Evolutionary conservation across 2,797 vertebrate genomes (phyloP), one percentile per base, ranked within the genome.

Genomic region (Cirrhinus mrigala): DNA sequence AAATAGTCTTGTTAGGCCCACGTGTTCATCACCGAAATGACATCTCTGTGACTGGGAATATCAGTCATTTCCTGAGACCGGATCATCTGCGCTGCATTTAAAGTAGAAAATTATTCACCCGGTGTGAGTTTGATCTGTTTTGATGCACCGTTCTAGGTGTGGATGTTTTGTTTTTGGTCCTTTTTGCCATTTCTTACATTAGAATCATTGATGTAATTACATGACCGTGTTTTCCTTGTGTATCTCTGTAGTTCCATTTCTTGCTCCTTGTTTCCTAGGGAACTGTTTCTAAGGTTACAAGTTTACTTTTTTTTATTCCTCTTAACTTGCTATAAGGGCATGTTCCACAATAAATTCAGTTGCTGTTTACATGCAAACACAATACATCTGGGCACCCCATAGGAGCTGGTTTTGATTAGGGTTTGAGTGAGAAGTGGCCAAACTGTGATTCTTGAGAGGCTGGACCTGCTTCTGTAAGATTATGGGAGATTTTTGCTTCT

Each of bases 281-380:
- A 91, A 92, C 91, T 76, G 90, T 91, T 90, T 91, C 90, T 91
- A 90, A 87, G 87, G 89, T 91, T 91, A 92, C 89, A 88, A 84
- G 85, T 91, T 91, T 88, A 90, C 79, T 87, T 87, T 78, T 50
- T 76, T 82, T 83, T 81, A 62, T 86, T 79, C 74, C 62, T 66
- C 76, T 83, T 69, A 54, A 70, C 81, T 64, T 71, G 24, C 71
- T 82, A 76, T 77, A 44, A 87, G 88, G 66, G 33, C 78, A 86
- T 73, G 81, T 87, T 73, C 79, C 70, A 73, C 74, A 64, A 70
- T 74, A 87, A 82, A 80, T 79, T 66, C 83, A 84, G 77, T 86
- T 40, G 60, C 44, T 33, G 78, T 50, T 66, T 66, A 66, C 3
- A 33, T 66, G 27, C 24, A 80, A 68, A 52, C 62, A 52, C 46